phyloP scores from a whole-genome alignment of 2,888 invertebrate species.

The Sinopyrophorus schimmeli region DNA sequence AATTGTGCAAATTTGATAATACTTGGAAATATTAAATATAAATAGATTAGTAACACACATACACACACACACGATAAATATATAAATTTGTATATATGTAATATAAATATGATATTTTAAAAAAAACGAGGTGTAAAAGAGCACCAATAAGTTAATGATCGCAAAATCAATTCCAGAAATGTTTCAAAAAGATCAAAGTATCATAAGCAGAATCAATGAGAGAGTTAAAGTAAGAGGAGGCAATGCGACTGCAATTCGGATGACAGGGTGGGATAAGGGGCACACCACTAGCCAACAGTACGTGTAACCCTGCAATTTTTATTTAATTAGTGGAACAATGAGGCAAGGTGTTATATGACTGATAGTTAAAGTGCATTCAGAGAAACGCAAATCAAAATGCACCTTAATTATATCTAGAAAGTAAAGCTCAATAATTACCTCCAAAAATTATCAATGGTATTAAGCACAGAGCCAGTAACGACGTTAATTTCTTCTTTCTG shows the following conservation, averaged over 20 bases:
- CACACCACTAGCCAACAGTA: constrained; percentile 52
- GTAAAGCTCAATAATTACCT: constrained; percentile 57
- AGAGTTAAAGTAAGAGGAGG: constrained; percentile 46
- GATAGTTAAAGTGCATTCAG: neutral
- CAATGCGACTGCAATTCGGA: constrained; percentile 53
- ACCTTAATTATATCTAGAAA: too few species aligned
- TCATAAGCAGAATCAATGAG: constrained; percentile 40
- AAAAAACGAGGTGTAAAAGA: too few species aligned
- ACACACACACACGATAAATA: too few species aligned
- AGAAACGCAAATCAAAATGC: neutral
- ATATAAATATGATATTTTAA: too few species aligned
- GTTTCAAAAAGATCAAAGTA: constrained; percentile 32
- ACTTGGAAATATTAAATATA: too few species aligned
- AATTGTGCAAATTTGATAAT: too few species aligned
- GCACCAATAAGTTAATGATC: too few species aligned
- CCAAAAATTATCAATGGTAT: constrained; percentile 60
- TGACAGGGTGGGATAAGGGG: constrained; percentile 54
- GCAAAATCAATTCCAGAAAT: too few species aligned
- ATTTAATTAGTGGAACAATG: neutral
- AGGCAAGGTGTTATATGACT: neutral
- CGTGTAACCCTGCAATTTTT: constrained; percentile 53
- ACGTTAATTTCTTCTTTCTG: constrained; percentile 36
- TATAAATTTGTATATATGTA: too few species aligned
- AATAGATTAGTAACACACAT: too few species aligned
- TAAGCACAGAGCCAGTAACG: constrained; percentile 52